phyloP scores from a whole-genome alignment of 2,888 invertebrate genomes.

The Mellilla xanthometata region DNA sequence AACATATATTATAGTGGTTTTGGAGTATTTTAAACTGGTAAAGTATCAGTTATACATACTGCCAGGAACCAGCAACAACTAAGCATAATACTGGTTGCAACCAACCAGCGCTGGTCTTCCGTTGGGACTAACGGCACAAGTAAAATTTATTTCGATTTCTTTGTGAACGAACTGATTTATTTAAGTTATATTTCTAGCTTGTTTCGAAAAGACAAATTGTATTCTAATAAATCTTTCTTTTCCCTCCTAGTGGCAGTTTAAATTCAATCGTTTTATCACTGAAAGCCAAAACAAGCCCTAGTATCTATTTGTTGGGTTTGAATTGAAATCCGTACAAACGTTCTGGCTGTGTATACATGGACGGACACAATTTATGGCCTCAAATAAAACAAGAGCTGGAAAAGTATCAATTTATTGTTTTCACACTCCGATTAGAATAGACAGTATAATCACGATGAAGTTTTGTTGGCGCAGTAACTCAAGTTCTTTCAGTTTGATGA shows the following conservation, averaged over 20 bases:
- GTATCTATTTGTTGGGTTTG: conserved; percentile 5
- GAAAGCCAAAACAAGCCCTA: conserved; percentile 9
- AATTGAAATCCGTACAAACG: conserved; percentile 11
- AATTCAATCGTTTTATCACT: conserved; percentile 3
- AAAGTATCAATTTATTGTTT: conserved; percentile 79
- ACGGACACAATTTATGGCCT: conserved; percentile 21
- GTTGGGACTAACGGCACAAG: too few relatives aligned
- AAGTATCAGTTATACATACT: too few relatives aligned
- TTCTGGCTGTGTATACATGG: conserved; percentile 11
- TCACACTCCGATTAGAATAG: conserved; percentile 60
- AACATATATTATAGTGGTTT: too few relatives aligned
- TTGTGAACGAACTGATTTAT: too few relatives aligned
- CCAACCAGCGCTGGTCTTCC: too few relatives aligned
- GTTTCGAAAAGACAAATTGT: too few relatives aligned
- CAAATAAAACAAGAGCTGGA: conserved; percentile 47
- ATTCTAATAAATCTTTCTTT: too few relatives aligned
- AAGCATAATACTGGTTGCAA: too few relatives aligned
- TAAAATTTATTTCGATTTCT: too few relatives aligned
- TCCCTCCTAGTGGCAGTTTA: not conserved
- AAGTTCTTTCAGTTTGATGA: conserved; percentile 1
- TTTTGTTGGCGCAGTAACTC: conserved; percentile 9
- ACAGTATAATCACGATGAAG: conserved; percentile 33
- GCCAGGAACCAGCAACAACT: too few relatives aligned
- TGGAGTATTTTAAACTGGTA: too few relatives aligned
- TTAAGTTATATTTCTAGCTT: too few relatives aligned